These are phyloP conservation scores for Frankliniella fusca DNA, from an alignment of 2,888 invertebrate species.

Conservation along the genomic window DNA sequence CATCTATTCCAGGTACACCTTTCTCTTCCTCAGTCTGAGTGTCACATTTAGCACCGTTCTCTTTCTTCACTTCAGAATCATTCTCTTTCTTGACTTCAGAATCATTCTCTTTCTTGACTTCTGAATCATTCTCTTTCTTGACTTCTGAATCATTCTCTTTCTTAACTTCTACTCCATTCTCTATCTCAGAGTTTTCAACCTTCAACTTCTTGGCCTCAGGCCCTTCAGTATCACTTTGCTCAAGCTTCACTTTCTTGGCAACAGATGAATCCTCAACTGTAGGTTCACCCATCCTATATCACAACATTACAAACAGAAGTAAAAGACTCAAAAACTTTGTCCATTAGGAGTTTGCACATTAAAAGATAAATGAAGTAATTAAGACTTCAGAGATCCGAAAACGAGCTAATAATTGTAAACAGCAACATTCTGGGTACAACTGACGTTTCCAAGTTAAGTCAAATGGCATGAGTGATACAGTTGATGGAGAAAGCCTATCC, in stretches of 20 bases:
- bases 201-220: conserved; percentile 42
- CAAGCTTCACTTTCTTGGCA: not conserved
- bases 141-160: too few relatives aligned
- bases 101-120: conserved; percentile 43
- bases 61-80: too few relatives aligned
- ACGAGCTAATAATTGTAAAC: too few relatives aligned
- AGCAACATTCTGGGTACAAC: too few relatives aligned
- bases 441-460: too few relatives aligned
- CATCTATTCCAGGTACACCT: conserved; percentile 50
- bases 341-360: too few relatives aligned
- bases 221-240: not conserved
- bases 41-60: not conserved
- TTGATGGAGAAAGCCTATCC: too few relatives aligned
- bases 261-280: not conserved
- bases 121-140: too few relatives aligned
- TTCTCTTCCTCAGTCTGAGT: conserved; percentile 35
- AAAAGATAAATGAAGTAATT: too few relatives aligned
- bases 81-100: not conserved
- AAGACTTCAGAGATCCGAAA: too few relatives aligned
- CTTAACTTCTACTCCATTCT: conserved; percentile 39
- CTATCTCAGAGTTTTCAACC: conserved; percentile 41
- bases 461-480: too few relatives aligned
- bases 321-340: too few relatives aligned
- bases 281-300: not conserved
- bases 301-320: not conserved